A percentile compares a stretch with the other conserved stretches of the same genome.
These are phyloP conservation scores for Camponotus pennsylvanicus DNA, from an alignment of 1,140 invertebrate genomes.

Conservation along the genomic window DNA sequence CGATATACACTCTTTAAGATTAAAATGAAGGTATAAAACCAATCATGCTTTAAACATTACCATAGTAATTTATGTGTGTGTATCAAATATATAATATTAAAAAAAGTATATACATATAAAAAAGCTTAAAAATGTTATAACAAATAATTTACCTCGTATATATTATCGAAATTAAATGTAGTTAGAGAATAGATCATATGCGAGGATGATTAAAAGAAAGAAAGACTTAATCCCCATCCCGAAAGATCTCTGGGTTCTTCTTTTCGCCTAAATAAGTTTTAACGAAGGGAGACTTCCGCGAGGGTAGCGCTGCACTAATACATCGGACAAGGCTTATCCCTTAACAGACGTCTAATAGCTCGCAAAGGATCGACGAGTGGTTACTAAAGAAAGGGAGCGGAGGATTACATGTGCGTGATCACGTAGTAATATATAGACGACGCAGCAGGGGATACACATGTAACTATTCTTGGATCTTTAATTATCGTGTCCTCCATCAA, in stretches of 20 bases:
- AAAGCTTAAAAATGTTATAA: background rate
- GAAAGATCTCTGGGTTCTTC: background rate
- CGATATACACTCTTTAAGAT: background rate
- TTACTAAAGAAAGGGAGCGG: background rate
- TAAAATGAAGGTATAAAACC: background rate
- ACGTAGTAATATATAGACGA: background rate
- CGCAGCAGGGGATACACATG: background rate
- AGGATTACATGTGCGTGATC: constrained; percentile 11
- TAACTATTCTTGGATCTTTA: background rate
- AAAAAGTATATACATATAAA: background rate
- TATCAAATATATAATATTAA: background rate
- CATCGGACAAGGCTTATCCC: constrained; percentile 70
- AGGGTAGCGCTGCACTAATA: constrained; percentile 59
- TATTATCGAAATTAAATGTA: constrained; percentile 4
- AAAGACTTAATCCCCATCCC: constrained; percentile 15
- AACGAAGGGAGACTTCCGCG: constrained; percentile 54
- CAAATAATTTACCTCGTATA: background rate
- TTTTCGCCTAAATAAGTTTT: constrained; percentile 51
- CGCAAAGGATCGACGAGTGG: background rate
- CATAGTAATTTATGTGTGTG: background rate
- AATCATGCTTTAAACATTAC: background rate
- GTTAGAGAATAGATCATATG: background rate
- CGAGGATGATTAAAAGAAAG: constrained; percentile 37
- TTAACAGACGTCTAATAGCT: constrained; percentile 68
- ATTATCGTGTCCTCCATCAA: constrained; percentile 9